Conservation (phyloP, 2,888 invertebrate species). For the Drosophila acutilabella region DNA sequence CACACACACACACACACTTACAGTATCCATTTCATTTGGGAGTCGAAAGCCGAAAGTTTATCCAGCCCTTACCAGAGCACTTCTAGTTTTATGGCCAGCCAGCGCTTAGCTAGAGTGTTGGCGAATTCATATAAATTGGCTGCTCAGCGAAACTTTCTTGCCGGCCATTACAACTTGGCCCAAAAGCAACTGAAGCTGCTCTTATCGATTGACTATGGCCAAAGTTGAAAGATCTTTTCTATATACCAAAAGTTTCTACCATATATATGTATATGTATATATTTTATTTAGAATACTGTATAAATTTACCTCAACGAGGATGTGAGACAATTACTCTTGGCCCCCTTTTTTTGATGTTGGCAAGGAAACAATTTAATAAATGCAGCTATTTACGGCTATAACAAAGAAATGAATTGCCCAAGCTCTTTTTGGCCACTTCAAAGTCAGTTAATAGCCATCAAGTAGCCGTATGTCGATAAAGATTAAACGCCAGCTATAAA, state of each 20-base stretch:
- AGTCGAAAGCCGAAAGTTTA: constrained; percentile 52
- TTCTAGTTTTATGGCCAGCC: constrained; percentile 62
- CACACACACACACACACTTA: background rate
- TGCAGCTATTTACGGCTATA: constrained; percentile 58
- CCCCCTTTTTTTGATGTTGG: constrained; percentile 8
- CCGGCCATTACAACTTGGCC: constrained; percentile 45
- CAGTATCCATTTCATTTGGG: constrained; percentile 67
- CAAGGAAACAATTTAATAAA: constrained; percentile 38
- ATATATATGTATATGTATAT: background rate
- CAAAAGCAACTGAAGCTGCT: constrained; percentile 19
- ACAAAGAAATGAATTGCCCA: constrained; percentile 55
- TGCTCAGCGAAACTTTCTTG: constrained; percentile 48
- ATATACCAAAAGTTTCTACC: background rate
- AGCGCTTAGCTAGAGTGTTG: constrained; percentile 49
- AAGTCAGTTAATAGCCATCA: constrained; percentile 18
- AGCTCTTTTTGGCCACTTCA: background rate
- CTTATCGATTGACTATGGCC: constrained; percentile 19
- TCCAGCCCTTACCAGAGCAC: constrained; percentile 42
- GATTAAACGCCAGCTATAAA: constrained; percentile 73
- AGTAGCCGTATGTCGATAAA: constrained; percentile 63
- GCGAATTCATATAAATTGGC: constrained; percentile 68
- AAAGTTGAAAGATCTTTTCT: background rate
- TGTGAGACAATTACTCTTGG: constrained; percentile 22
- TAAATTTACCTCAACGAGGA: constrained; percentile 1
- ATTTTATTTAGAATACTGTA: constrained; percentile 1